Conservation (phyloP, 2,888 invertebrate species). For the Proisotoma minuta region DNA sequence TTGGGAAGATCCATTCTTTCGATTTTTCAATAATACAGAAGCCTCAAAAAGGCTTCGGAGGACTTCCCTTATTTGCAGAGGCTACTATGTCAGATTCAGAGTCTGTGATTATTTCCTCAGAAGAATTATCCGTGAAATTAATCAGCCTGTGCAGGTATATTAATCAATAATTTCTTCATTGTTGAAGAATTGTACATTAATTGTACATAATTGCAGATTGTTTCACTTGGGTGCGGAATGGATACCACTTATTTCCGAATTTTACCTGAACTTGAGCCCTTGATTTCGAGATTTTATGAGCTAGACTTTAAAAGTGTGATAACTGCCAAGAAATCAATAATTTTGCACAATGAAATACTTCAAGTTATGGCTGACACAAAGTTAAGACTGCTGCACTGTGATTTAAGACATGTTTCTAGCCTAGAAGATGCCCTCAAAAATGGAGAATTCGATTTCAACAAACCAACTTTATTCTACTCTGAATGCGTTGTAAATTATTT, state of each 20-base stretch:
- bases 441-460: constrained; percentile 33
- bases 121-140: constrained; percentile 27
- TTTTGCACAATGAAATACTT: constrained; percentile 27
- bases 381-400: constrained; percentile 32
- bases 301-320: constrained; percentile 42
- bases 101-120: constrained; percentile 44
- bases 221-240: constrained; percentile 45
- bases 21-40: constrained; percentile 36
- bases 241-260: constrained; percentile 43
- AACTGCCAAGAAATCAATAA: constrained; percentile 31
- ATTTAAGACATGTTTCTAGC: constrained; percentile 30
- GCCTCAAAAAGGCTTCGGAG: constrained; percentile 34
- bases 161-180: no score
- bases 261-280: constrained; percentile 31
- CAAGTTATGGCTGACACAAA: constrained; percentile 31
- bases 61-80: constrained; percentile 45
- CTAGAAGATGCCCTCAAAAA: constrained; percentile 28
- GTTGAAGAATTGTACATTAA: no score
- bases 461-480: constrained; percentile 43
- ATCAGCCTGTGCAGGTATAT: constrained; percentile 38
- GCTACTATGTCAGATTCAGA: constrained; percentile 42
- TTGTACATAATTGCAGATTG: constrained; percentile 30
- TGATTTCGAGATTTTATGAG: constrained; percentile 37
- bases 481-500: constrained; percentile 47
- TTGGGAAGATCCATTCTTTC: constrained; percentile 45